Evolutionary conservation across 2,888 invertebrate genomes (phyloP), one percentile per base, ranked within the genome.

Genomic region (Trachelus troglodyta): DNA sequence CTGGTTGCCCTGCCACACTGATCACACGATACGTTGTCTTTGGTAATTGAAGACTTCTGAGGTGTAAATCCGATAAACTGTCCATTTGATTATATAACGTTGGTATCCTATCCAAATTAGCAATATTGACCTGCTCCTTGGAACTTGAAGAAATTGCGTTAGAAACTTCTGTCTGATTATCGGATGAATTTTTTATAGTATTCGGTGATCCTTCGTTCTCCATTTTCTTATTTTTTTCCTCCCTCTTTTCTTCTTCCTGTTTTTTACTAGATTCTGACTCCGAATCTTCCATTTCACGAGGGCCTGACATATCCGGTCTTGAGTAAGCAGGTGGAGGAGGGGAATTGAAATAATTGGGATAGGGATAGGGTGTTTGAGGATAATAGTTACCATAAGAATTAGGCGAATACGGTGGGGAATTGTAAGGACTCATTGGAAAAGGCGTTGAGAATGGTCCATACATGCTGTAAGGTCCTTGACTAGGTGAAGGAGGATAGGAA

Each of bases 41-140:
- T 0, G 85, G 83, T 4, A 85, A 30, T 79, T 68, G 84, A 0
- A 82, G 76, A 75, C 75, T 83, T 69, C 85, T 83, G 0, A 82
- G 35, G 31, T 81, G 84, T 4, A 85, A 68, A 11, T 89, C 87
- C 9, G 81, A 77, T 12, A 81, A 12, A 6, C 83, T 84, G 12
- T 88, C 87, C 56, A 89, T 69, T 75, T 89, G 88, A 78, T 89
- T 90, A 75, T 87, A 86, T 0, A 82, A 78, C 30, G 79, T 86
- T 6, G 85, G 84, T 0, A 81, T 33, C 74, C 89, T 88, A 79
- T 90, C 87, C 3, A 83, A 86, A 35, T 87, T 88, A 0, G 90
- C 84, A 15, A 90, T 89, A 1, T 85, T 80, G 33, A 90, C 90
- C 12, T 90, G 83, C 71, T 91, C 91, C 73, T 87, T 89, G 3